These are phyloP conservation scores for Aurelia aurita complex sp. Pacific DNA, from an alignment of 30 jellyfish, hydroid and myxozoan genomes.

Conservation along the genomic window DNA sequence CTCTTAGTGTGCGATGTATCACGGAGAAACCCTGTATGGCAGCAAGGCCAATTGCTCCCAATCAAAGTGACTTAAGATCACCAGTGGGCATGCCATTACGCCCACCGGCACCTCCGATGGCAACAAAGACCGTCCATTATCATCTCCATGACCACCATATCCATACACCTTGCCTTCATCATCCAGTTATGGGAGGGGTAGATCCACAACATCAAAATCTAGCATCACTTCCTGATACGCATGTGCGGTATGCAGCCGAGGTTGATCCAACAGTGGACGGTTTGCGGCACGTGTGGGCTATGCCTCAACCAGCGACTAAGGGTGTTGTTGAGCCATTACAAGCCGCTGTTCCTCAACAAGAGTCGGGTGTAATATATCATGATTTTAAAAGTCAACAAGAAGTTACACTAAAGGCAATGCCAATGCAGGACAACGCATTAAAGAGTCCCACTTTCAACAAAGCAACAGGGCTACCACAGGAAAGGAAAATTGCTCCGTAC, in stretches of 20 bases:
- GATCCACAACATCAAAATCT: not conserved
- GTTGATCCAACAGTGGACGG: not conserved
- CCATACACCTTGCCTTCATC: slow-evolving; percentile 21
- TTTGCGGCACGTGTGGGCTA: not conserved
- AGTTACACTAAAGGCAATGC: not conserved
- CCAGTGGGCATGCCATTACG: too few species aligned
- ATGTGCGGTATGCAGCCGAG: not conserved
- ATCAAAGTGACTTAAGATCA: too few species aligned
- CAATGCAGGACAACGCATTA: not conserved
- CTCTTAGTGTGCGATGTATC: too few species aligned
- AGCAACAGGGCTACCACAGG: not conserved
- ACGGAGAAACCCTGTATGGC: too few species aligned
- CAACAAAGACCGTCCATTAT: slow-evolving; percentile 13
- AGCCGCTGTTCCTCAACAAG: not conserved
- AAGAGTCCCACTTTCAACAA: not conserved
- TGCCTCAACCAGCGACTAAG: not conserved
- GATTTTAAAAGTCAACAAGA: not conserved
- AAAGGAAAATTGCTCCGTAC: too few species aligned
- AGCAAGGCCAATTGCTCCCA: too few species aligned
- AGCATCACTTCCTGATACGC: not conserved
- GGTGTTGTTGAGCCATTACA: not conserved
- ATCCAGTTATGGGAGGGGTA: not conserved
- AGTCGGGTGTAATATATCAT: not conserved
- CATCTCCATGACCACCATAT: slow-evolving; percentile 34
- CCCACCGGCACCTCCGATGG: not conserved